Evolutionary conservation across 2,113 vertebrate genomes (phyloP).

Genomic region (Garra rufa): DNA sequence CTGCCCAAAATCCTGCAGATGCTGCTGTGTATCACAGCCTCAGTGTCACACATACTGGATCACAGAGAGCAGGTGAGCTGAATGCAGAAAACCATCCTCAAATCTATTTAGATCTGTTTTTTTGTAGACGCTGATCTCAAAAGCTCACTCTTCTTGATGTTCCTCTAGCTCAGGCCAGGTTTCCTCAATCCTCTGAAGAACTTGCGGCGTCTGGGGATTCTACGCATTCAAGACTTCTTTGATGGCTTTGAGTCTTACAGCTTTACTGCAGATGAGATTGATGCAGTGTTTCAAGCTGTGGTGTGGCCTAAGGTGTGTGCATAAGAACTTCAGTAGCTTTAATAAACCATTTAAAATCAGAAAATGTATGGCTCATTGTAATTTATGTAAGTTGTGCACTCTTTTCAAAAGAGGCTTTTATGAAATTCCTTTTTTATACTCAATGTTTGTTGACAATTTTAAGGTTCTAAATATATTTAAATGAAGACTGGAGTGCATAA

Average conservation of each 20-base stretch:
- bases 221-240: slow-evolving; percentile 89
- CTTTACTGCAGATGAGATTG: slow-evolving; percentile 87
- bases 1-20: slow-evolving; percentile 93
- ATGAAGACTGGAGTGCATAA: not conserved
- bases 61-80: slow-evolving; percentile 84
- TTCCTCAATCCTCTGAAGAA: slow-evolving; percentile 91
- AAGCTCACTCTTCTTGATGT: slow-evolving; percentile 6
- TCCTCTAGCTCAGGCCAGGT: slow-evolving; percentile 82
- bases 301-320: slow-evolving; percentile 90
- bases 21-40: slow-evolving; percentile 86
- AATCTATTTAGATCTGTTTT: not conserved
- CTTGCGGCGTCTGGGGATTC: slow-evolving; percentile 88
- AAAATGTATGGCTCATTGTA: not conserved
- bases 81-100: not conserved
- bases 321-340: not conserved
- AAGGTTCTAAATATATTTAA: slow-evolving; percentile 4
- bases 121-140: not conserved
- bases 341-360: not conserved
- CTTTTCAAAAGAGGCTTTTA: not conserved
- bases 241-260: slow-evolving; percentile 84
- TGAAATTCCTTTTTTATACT: no score
- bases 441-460: not conserved
- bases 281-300: slow-evolving; percentile 86
- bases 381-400: not conserved
- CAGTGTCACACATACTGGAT: slow-evolving; percentile 81